These are phyloP conservation scores for Conus betulinus DNA, from an alignment of 1,140 invertebrate genomes.

Conservation along the genomic window DNA sequence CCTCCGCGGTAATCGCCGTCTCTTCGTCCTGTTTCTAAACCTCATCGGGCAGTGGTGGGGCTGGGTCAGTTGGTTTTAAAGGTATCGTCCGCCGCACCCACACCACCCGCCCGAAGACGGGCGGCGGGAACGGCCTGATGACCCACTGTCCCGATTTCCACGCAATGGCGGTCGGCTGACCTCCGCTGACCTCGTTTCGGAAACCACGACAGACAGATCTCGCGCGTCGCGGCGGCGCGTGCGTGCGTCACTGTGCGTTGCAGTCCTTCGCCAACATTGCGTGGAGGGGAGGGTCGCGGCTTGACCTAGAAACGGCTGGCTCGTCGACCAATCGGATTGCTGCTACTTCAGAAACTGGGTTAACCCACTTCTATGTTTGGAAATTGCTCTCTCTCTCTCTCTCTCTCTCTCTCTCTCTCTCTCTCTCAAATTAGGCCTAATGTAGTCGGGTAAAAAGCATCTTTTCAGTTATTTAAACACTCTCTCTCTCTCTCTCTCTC, in stretches of 20 bases:
- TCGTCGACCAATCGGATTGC: not conserved
- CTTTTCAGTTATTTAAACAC: too few relatives aligned
- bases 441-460: too few relatives aligned
- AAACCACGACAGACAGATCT: not conserved
- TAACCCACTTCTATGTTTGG: not conserved
- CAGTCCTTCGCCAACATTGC: not conserved
- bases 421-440: too few relatives aligned
- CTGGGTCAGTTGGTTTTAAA: not conserved
- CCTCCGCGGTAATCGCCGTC: too few relatives aligned
- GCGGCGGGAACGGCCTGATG: not conserved
- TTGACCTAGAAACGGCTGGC: not conserved
- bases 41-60: not conserved
- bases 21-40: not conserved
- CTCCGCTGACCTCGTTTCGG: not conserved
- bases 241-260: not conserved
- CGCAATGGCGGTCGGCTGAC: not conserved
- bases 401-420: too few relatives aligned
- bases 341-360: not conserved
- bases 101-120: constrained; percentile 1
- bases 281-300: not conserved
- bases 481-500: too few relatives aligned
- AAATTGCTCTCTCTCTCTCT: too few relatives aligned
- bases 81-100: not conserved
- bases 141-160: constrained; percentile 1
- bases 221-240: not conserved